phyloP scores from a whole-genome alignment of 1,140 invertebrate genomes.

The Planococcus citri region DNA sequence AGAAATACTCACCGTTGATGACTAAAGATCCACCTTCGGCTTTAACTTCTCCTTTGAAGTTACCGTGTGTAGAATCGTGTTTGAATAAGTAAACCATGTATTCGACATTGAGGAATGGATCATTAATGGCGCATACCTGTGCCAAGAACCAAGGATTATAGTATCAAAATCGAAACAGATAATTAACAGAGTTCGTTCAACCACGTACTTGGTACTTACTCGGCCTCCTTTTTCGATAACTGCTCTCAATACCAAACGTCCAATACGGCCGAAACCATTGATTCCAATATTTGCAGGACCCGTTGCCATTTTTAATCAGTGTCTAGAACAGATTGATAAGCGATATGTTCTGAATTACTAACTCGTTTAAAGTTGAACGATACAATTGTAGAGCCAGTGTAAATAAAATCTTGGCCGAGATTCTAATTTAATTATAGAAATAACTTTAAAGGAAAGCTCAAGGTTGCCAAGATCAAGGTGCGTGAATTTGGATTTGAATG shows the following conservation, averaged over 20 bases:
- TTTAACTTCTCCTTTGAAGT: constrained; percentile 70
- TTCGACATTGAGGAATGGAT: constrained; percentile 84
- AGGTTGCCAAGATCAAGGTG: not conserved
- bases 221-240: constrained; percentile 62
- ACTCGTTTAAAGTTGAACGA: too few relatives aligned
- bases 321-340: not conserved
- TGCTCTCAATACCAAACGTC: constrained; percentile 80
- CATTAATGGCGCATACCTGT: constrained; percentile 75
- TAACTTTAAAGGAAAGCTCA: not conserved
- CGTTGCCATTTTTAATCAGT: not conserved
- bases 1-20: constrained; percentile 51
- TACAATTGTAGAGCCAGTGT: not conserved
- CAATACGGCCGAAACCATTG: constrained; percentile 94
- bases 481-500: not conserved
- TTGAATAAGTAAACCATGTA: constrained; percentile 99
- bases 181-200: constrained; percentile 74
- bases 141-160: not conserved
- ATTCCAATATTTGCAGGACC: constrained; percentile 61
- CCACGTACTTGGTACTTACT: constrained; percentile 40
- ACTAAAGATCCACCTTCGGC: constrained; percentile 62
- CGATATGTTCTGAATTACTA: too few relatives aligned
- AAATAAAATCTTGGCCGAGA: not conserved
- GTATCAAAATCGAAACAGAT: constrained; percentile 28
- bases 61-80: constrained; percentile 94
- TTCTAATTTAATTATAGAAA: not conserved